Evolutionary conservation across 2,113 vertebrate genomes (phyloP).

Genomic region (Ceuthmochares aereus): DNA sequence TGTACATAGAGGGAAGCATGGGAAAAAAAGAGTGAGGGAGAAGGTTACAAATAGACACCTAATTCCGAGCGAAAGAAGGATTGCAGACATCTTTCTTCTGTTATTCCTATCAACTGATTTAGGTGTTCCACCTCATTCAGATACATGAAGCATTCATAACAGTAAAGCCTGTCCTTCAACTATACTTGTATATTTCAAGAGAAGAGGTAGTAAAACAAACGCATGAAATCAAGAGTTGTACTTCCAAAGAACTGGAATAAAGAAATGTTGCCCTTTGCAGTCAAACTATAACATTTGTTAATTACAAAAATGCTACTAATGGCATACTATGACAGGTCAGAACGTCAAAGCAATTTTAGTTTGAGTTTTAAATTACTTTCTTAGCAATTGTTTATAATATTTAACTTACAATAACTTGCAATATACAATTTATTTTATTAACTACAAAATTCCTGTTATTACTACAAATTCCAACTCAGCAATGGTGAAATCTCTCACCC

Average conservation of each 20-base stretch:
- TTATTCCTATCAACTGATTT: background rate
- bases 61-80: background rate
- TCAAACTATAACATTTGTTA: background rate
- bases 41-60: background rate
- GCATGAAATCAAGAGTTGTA: background rate
- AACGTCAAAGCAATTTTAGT: background rate
- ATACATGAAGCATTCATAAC: background rate
- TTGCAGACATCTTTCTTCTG: background rate
- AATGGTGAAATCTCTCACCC: background rate
- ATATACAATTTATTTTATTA: background rate
- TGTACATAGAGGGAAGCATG: fast-evolving
- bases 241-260: background rate
- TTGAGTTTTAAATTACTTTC: background rate
- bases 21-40: background rate
- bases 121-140: background rate
- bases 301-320: background rate
- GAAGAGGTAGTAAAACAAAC: background rate
- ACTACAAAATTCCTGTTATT: background rate
- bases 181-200: background rate
- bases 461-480: background rate
- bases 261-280: background rate
- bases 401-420: background rate
- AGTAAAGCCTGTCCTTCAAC: background rate
- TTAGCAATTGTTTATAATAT: background rate
- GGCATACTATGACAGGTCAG: background rate